Conservation (phyloP, 2,113 vertebrate species). For the Drymodes brunneopygia region DNA sequence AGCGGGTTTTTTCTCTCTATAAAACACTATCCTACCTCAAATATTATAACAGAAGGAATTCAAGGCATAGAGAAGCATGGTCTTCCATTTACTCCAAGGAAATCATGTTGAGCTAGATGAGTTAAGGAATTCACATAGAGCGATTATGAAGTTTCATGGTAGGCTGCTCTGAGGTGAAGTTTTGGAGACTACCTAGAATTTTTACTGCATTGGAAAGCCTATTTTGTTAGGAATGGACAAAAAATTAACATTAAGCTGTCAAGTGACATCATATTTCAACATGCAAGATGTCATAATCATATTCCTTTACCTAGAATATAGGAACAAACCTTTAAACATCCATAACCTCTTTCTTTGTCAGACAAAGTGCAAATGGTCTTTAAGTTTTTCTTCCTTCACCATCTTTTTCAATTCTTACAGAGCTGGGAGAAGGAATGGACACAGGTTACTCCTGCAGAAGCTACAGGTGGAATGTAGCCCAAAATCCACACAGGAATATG, state of each 20-base stretch:
- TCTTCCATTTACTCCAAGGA: background rate
- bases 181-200: background rate
- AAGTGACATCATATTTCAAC: background rate
- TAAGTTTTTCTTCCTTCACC: background rate
- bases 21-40: background rate
- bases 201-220: background rate
- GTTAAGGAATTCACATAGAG: background rate
- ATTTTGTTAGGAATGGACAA: background rate
- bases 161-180: background rate
- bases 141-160: background rate
- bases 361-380: background rate
- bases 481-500: background rate
- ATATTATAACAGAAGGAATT: background rate
- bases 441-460: background rate
- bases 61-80: rapidly evolving
- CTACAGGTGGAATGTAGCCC: background rate
- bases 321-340: background rate
- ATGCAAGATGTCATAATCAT: background rate
- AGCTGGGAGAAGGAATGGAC: background rate
- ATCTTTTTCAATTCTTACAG: background rate
- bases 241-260: background rate
- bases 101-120: background rate
- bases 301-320: background rate
- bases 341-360: background rate
- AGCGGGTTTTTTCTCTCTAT: background rate